These are phyloP conservation scores for Canis aureus DNA, from an alignment of 2,113 vertebrate species.

Conservation along the genomic window DNA sequence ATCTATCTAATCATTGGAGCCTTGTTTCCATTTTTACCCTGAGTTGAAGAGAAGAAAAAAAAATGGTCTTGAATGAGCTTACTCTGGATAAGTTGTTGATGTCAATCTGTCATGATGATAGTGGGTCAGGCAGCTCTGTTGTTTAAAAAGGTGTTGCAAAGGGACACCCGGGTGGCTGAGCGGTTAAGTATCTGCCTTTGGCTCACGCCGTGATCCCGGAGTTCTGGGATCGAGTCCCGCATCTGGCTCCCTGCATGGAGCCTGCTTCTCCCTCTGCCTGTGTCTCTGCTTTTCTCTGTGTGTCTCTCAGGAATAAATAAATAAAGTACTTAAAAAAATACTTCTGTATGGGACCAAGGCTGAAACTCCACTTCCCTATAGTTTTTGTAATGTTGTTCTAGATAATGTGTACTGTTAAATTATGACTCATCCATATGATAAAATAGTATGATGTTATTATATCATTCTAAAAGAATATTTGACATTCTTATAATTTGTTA, in stretches of 20 bases:
- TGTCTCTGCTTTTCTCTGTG: no score
- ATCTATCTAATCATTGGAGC: neutral
- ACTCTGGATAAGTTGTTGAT: neutral
- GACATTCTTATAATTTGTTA: neutral
- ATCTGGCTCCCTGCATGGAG: no score
- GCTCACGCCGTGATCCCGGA: no score
- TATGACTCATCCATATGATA: neutral
- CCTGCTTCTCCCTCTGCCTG: no score
- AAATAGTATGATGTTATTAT: neutral
- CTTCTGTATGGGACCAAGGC: neutral
- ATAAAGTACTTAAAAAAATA: neutral
- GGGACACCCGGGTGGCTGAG: no score
- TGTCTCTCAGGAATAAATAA: no score
- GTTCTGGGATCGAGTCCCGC: no score
- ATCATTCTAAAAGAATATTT: conserved; percentile 12
- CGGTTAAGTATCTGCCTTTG: no score
- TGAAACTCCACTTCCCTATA: neutral
- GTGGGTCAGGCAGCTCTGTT: neutral
- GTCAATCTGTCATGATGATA: neutral
- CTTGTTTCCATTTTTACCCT: neutral
- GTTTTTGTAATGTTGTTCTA: neutral
- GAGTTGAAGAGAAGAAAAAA: neutral
- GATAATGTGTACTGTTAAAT: neutral
- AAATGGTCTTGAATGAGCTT: neutral
- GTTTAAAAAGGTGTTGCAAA: neutral